phyloP scores from a whole-genome alignment of 2,113 vertebrate genomes.

The Anas platyrhynchos region DNA sequence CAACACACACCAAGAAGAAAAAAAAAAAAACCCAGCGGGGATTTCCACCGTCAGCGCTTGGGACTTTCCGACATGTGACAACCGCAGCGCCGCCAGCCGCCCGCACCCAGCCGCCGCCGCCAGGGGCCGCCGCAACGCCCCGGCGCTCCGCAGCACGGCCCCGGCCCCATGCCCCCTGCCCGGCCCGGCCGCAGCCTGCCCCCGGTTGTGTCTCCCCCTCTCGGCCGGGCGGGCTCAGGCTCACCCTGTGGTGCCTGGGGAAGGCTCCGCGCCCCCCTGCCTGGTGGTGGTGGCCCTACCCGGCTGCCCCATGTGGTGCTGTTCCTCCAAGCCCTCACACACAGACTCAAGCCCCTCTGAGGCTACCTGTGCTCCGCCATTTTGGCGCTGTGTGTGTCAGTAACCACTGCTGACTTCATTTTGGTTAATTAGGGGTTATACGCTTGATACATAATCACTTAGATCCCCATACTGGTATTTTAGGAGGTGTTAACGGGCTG shows the following conservation, averaged over 20 bases:
- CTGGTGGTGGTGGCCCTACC: not conserved
- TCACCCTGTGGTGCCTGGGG: accelerated
- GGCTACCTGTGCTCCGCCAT: not conserved
- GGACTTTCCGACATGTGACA: slow-evolving; percentile 76
- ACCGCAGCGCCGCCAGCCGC: not conserved
- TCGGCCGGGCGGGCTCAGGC: not conserved
- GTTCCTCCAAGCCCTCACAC: not conserved
- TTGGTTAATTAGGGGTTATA: not conserved
- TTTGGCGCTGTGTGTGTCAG: not conserved
- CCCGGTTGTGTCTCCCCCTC: too few species aligned
- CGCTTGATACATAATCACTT: not conserved
- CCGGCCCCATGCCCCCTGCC: too few species aligned
- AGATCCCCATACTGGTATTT: not conserved
- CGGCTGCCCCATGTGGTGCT: accelerated
- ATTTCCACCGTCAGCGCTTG: slow-evolving; percentile 70
- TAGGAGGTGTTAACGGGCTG: not conserved
- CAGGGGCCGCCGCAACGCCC: slow-evolving; percentile 6
- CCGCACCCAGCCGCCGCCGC: not conserved
- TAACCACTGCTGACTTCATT: not conserved
- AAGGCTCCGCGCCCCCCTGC: not conserved
- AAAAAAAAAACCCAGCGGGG: slow-evolving; percentile 53
- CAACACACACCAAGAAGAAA: too few species aligned
- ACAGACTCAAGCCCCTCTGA: not conserved
- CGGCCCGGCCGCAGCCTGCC: not conserved
- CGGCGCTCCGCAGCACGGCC: too few species aligned